Evolutionary conservation across 2,888 invertebrate genomes (phyloP).

Genomic region (Mystacides longicornis): DNA sequence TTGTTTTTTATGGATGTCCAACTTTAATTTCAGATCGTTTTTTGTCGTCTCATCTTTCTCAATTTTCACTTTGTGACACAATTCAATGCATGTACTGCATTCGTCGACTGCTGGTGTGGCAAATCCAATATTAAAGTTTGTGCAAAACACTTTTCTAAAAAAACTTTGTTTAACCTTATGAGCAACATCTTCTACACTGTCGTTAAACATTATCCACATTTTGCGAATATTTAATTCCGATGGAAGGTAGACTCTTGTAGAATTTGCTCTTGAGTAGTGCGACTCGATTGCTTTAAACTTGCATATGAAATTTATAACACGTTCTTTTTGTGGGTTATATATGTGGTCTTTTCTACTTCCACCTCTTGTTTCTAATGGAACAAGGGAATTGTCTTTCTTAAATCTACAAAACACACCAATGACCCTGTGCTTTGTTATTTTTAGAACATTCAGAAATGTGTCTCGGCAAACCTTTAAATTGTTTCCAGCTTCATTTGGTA

Average conservation of each 20-base stretch:
- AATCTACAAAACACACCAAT: background rate
- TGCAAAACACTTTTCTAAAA: background rate
- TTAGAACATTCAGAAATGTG: background rate
- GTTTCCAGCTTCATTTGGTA: background rate
- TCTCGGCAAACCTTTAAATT: background rate
- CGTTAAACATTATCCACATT: background rate
- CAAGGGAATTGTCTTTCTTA: background rate
- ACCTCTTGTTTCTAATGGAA: slow-evolving; percentile 1
- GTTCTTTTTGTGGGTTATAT: background rate
- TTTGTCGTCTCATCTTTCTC: background rate
- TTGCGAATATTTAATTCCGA: background rate
- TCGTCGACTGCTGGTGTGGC: background rate
- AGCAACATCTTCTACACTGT: background rate
- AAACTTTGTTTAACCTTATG: background rate
- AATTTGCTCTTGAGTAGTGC: background rate
- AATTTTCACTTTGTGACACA: background rate
- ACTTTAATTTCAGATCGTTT: background rate
- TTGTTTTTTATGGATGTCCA: background rate
- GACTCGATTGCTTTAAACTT: background rate
- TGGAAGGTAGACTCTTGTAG: background rate
- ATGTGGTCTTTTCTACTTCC: background rate
- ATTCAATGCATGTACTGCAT: background rate
- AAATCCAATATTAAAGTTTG: background rate
- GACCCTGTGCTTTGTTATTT: background rate
- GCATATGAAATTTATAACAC: background rate